These are phyloP conservation scores for Zootermopsis nevadensis DNA, from an alignment of 2,888 invertebrate genomes.

Conservation along the genomic window DNA sequence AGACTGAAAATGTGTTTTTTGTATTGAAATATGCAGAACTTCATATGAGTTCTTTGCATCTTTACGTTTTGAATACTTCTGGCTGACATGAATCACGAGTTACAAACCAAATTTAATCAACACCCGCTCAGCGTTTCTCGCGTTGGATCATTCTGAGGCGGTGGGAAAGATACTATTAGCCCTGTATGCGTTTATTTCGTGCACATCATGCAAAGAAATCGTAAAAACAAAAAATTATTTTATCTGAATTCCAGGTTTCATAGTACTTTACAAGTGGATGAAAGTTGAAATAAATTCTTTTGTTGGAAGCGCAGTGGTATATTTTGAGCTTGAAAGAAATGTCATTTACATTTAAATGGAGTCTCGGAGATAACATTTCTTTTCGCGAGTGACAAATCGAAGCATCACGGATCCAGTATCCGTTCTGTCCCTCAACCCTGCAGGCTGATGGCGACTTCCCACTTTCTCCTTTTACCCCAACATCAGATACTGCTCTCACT, in stretches of 20 bases:
- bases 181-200: no score
- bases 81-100: no score
- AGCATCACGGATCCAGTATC: conserved; percentile 21
- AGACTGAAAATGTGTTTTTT: no score
- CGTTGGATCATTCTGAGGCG: no score
- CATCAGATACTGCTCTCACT: conserved; percentile 10
- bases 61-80: no score
- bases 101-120: no score
- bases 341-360: conserved; percentile 48
- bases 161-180: no score
- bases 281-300: not conserved
- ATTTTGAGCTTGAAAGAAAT: conserved; percentile 37
- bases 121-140: no score
- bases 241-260: conserved; percentile 4
- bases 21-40: no score
- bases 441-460: conserved; percentile 37
- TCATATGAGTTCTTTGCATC: no score
- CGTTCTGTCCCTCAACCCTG: not conserved
- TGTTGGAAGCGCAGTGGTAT: not conserved
- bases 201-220: no score
- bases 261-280: conserved; percentile 2
- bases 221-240: no score
- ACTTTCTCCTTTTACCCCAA: not conserved
- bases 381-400: conserved; percentile 31
- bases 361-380: conserved; percentile 31